Conservation (phyloP, 2,888 invertebrate species). For the Drosophila mimica region DNA sequence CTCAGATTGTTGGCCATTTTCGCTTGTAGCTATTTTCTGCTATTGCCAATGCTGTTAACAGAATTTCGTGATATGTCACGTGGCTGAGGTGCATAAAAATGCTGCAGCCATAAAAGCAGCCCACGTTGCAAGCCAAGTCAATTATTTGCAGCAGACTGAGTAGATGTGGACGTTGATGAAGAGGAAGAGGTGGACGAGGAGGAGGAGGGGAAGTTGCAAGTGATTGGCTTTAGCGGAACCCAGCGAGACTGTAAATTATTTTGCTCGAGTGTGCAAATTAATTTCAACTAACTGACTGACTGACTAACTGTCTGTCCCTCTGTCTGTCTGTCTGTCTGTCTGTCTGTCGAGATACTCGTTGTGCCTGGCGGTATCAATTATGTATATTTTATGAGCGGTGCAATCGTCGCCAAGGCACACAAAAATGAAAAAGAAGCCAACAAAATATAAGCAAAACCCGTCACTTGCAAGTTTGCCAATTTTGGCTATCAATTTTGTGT, state of each 20-base stretch:
- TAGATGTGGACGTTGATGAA: background rate
- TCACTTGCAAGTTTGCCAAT: slow-evolving; percentile 61
- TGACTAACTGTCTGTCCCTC: slow-evolving; percentile 58
- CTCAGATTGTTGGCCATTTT: slow-evolving; percentile 9
- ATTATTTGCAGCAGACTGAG: slow-evolving; percentile 4
- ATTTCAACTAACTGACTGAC: slow-evolving; percentile 46
- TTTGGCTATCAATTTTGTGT: slow-evolving; percentile 69
- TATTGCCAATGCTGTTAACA: slow-evolving; percentile 59
- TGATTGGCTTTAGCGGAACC: slow-evolving; percentile 38
- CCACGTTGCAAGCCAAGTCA: slow-evolving; percentile 49
- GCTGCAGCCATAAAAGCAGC: slow-evolving; percentile 57
- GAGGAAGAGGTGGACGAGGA: background rate
- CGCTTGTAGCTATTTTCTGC: slow-evolving; percentile 9
- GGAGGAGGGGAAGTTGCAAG: slow-evolving; percentile 4
- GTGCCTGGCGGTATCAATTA: slow-evolving; percentile 60
- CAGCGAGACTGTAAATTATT: slow-evolving; percentile 68
- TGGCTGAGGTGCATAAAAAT: slow-evolving; percentile 60
- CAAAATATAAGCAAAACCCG: slow-evolving; percentile 39
- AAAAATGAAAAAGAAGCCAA: slow-evolving; percentile 1
- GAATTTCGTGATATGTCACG: slow-evolving; percentile 78
- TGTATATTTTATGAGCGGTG: slow-evolving; percentile 65
- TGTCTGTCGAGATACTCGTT: slow-evolving; percentile 26
- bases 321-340: slow-evolving; percentile 1
- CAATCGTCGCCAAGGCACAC: slow-evolving; percentile 19
- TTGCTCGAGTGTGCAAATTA: slow-evolving; percentile 73